Conservation (phyloP, 2,797 vertebrate genomes). For the Gobionotothen gibberifrons region DNA sequence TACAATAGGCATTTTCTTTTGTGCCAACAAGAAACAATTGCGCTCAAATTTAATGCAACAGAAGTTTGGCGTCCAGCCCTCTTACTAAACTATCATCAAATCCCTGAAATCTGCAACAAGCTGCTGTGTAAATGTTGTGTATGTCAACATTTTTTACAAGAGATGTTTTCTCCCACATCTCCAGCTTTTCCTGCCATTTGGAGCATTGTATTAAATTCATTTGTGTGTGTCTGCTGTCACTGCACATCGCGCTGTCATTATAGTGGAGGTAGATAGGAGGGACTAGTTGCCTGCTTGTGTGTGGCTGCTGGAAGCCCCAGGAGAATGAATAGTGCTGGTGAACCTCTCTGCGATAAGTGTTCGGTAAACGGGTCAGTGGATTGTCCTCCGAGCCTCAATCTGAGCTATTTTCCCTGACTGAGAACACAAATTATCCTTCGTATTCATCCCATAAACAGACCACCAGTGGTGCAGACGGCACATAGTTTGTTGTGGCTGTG, state of each 20-base stretch:
- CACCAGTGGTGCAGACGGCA: slow-evolving; percentile 60
- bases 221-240: slow-evolving; percentile 60
- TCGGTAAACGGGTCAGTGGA: slow-evolving; percentile 79
- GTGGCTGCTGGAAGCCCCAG: slow-evolving; percentile 63
- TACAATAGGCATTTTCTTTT: slow-evolving; percentile 18
- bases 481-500: slow-evolving; percentile 60
- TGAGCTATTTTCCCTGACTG: slow-evolving; percentile 78
- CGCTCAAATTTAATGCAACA: slow-evolving; percentile 28
- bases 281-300: slow-evolving; percentile 54
- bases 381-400: slow-evolving; percentile 76
- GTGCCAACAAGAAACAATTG: slow-evolving; percentile 21
- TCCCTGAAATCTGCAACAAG: slow-evolving; percentile 35
- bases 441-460: slow-evolving; percentile 78
- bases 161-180: slow-evolving; percentile 26
- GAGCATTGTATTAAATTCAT: slow-evolving; percentile 59
- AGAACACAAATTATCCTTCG: slow-evolving; percentile 78
- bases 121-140: slow-evolving; percentile 37
- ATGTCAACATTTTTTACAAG: slow-evolving; percentile 33
- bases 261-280: slow-evolving; percentile 63
- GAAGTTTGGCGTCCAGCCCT: slow-evolving; percentile 26
- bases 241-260: slow-evolving; percentile 65
- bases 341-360: slow-evolving; percentile 81
- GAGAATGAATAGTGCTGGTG: slow-evolving; percentile 72
- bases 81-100: slow-evolving; percentile 29
- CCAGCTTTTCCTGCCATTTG: slow-evolving; percentile 41